Evolutionary conservation across 2,797 vertebrate species (phyloP), one percentile per base, ranked within the genome.

Genomic region (Syndactyla subalaris): DNA sequence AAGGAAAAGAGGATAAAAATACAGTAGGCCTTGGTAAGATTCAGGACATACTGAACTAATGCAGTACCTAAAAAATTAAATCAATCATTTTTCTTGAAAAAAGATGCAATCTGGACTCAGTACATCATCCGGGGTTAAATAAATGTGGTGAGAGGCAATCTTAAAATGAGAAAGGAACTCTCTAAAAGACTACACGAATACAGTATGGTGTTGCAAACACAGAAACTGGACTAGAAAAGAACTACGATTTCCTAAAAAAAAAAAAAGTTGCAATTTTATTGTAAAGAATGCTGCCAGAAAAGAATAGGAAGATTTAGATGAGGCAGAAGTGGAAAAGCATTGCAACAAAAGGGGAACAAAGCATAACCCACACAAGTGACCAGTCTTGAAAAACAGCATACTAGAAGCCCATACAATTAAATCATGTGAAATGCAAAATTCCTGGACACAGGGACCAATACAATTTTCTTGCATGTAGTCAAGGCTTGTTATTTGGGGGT

Each of bases 231-330:
- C 45, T 29, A 70, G 34, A 57, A 72, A 90, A 88, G 3, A 85
- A 46, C 24, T 49, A 57, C 17, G 18, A 67, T 9, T 41, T 85
- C 24, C 32, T 77, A 29, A 49, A 1, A 49, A 1, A 77, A 89
- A 65, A 19, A n/a, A 1, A 18, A 0, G 21, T 0, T 1, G 0
- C 66, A 32, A 6, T 27, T 36, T 29, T 14, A 48, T 65, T 67
- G 20, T 7, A 18, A 74, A 55, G 19, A 58, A 38, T 14, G 8
- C 24, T 87, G 22, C 15, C 55, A 88, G 48, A 66, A 79, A 74
- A 74, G 4, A 63, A 54, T 5, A n/a, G n/a, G 45, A 19, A 70
- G 38, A 46, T 67, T 83, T 55, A 39, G 10, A 68, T 32, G 46
- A 78, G 58, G 61, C 23, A 57, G 34, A 81, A 70, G 22, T 38